Evolutionary conservation across 2,888 invertebrate species (phyloP).

Genomic region (Netelia melanura): DNA sequence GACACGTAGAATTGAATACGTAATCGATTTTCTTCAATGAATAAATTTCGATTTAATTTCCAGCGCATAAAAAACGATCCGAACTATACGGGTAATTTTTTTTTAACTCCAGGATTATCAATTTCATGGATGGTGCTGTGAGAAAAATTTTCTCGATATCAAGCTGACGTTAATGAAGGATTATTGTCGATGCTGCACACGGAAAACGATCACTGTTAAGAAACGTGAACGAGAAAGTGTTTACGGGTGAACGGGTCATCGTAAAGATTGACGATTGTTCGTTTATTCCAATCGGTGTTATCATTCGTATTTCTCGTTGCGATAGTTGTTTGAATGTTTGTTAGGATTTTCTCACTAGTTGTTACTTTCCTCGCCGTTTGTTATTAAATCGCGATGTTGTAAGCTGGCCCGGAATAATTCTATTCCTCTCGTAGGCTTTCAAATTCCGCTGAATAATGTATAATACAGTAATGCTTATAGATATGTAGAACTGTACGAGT

Average conservation of each 20-base stretch:
- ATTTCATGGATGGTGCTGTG: not conserved
- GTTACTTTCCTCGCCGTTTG: constrained; percentile 45
- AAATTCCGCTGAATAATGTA: constrained; percentile 14
- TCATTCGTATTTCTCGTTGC: constrained; percentile 59
- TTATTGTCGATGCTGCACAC: not conserved
- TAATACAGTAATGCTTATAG: constrained; percentile 11
- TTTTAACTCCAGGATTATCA: not conserved
- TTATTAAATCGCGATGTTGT: constrained; percentile 77
- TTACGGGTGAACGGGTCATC: not conserved
- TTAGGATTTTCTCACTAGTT: constrained; percentile 68
- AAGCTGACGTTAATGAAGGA: not conserved
- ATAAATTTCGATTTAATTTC: no score
- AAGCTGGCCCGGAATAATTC: constrained; percentile 57
- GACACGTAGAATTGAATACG: no score
- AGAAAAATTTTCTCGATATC: no score
- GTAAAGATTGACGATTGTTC: constrained; percentile 18
- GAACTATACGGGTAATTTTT: no score
- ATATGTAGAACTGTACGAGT: constrained; percentile 27
- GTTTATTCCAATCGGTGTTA: constrained; percentile 35
- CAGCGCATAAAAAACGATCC: no score
- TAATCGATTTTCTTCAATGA: no score
- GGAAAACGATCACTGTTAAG: not conserved
- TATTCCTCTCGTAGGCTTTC: constrained; percentile 8
- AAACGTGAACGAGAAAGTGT: not conserved
- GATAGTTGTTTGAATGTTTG: constrained; percentile 59